phyloP scores from a whole-genome alignment of 2,888 invertebrate species.

The Chrysomela aeneicollis region DNA sequence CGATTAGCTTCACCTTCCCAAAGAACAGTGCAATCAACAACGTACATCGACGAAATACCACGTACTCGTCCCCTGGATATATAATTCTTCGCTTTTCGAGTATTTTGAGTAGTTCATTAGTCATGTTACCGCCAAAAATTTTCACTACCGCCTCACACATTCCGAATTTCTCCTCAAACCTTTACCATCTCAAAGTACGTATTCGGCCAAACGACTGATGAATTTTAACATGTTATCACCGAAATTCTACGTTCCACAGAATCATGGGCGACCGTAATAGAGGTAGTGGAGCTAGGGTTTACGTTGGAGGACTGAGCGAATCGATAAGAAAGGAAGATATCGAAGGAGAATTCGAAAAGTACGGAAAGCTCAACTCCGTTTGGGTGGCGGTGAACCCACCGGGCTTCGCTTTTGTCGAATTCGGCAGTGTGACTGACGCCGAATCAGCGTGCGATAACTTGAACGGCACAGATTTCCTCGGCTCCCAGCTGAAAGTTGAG shows the following conservation, averaged over 20 bases:
- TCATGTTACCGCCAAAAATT: slow-evolving; percentile 13
- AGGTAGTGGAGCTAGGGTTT: slow-evolving; percentile 76
- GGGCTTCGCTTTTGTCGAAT: slow-evolving; percentile 94
- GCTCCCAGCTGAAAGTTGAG: slow-evolving; percentile 87
- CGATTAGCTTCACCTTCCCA: slow-evolving; percentile 39
- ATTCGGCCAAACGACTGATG: slow-evolving; percentile 59
- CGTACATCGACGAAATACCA: slow-evolving; percentile 39
- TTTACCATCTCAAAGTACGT: slow-evolving; percentile 52
- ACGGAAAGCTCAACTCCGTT: slow-evolving; percentile 89
- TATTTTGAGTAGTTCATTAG: slow-evolving; percentile 20
- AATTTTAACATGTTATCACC: slow-evolving; percentile 42
- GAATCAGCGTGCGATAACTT: slow-evolving; percentile 88
- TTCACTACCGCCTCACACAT: slow-evolving; percentile 22
- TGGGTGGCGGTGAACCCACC: slow-evolving; percentile 96
- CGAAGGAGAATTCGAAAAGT: slow-evolving; percentile 90
- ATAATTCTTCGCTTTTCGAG: slow-evolving; percentile 41
- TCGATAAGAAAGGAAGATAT: slow-evolving; percentile 92
- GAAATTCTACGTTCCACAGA: slow-evolving; percentile 61
- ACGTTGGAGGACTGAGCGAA: slow-evolving; percentile 89
- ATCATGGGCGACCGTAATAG: slow-evolving; percentile 53
- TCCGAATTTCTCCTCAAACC: slow-evolving; percentile 43
- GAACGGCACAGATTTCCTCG: slow-evolving; percentile 88
- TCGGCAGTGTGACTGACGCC: slow-evolving; percentile 87
- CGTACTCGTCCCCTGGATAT: slow-evolving; percentile 38
- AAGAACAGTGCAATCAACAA: slow-evolving; percentile 38